These are phyloP conservation scores for Erpornis zantholeuca DNA, from an alignment of 2,113 vertebrate species.

Conservation along the genomic window DNA sequence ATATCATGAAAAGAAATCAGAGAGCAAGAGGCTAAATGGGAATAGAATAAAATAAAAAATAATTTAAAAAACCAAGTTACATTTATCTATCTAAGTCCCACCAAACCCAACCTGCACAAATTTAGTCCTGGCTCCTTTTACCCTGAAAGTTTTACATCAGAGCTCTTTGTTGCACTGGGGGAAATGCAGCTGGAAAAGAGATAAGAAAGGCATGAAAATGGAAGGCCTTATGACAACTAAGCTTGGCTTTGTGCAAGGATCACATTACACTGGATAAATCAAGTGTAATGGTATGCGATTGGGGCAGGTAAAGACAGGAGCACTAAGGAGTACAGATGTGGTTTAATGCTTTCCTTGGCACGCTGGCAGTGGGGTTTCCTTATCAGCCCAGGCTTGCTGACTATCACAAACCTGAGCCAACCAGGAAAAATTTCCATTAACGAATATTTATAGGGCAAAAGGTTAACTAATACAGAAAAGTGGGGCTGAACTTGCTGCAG, in stretches of 20 bases:
- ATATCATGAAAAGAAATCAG: neutral
- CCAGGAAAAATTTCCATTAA: neutral
- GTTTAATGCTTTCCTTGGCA: neutral
- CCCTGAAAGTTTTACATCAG: neutral
- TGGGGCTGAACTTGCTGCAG: neutral
- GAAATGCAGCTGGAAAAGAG: neutral
- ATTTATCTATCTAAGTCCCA: neutral
- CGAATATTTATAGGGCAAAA: conserved; percentile 12
- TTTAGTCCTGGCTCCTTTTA: neutral
- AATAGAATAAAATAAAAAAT: neutral
- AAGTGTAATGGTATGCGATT: neutral
- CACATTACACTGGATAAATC: conserved; percentile 17
- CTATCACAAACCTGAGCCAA: conserved; percentile 13
- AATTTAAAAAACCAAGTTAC: neutral
- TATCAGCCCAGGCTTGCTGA: neutral
- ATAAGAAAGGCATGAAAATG: conserved; percentile 24
- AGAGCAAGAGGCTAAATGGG: neutral
- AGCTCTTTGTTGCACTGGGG: neutral
- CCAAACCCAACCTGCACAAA: neutral
- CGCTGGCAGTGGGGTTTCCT: neutral
- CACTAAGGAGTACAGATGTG: neutral
- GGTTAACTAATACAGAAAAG: neutral
- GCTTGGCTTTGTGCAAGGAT: neutral
- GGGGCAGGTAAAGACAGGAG: conserved; percentile 41
- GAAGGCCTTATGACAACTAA: neutral